Base-by-base conservation (phyloP, 2,797 vertebrate genomes). In the Onychomys torridus region DNA sequence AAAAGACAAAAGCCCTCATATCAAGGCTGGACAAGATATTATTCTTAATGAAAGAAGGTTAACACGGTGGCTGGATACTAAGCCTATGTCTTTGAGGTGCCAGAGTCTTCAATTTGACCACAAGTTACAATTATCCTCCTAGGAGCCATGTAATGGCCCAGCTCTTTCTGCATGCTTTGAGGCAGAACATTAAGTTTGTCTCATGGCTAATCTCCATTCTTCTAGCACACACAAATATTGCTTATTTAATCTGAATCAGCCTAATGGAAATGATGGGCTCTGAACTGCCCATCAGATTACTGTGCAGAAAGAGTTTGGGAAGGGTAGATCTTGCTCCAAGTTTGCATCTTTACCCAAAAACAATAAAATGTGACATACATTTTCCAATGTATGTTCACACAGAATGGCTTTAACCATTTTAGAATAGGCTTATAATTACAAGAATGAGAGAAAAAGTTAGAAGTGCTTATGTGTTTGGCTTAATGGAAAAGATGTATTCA, bases 401-500 rank as follows among this genome's bases (percentile, higher is more conserved):
- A 82, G 2, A 77, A 52, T 55, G 10, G 90, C 37, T 55, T 2
- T 81, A 63, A 69, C 17, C 32, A 21, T 88, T 90, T 96, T n/a
- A 55, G 1, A 90, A 86, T 8, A 83, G 71, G 19, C 7, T 89
- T 43, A 16, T 11, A 59, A 79, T 83, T 32, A 88, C 10, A 25
- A 82, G 37, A 89, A 90, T 67, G 77, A 67, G 6, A 32, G 27
- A 32, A 21, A 6, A 61, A 82, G 2, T 0, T n/a, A 87, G 27
- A 81, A 34, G 4, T 52, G 76, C 57, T 82, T 89, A n/a, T 89
- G 65, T 34, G 40, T 6, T 85, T 65, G 75, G 49, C 13, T 93
- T 85, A 5, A 40, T 57, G n/a, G 25, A 85, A 91, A 16, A 96
- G 90, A 52, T 85, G 37, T 92, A 90, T 95, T 92, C 46, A 89